phyloP scores from a whole-genome alignment of 2,888 invertebrate species.

The Eristalis arbustorum region DNA sequence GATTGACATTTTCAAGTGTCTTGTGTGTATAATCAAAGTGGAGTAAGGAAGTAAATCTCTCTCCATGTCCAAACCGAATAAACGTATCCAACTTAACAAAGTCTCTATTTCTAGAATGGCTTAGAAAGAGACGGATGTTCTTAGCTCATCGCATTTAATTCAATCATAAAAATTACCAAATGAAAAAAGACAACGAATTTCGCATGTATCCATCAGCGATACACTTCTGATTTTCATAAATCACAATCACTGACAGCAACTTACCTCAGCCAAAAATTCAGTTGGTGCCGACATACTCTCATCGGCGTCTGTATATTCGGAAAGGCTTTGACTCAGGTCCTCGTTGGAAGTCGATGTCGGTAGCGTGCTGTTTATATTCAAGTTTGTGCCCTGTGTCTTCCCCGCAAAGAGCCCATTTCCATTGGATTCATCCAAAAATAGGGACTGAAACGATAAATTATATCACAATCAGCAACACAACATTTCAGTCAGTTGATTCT shows the following conservation, averaged over 20 bases:
- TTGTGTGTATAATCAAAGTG: no score
- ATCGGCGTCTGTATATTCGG: conserved; percentile 86
- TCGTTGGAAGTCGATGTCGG: conserved; percentile 82
- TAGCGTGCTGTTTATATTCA: conserved; percentile 72
- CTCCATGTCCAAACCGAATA: no score
- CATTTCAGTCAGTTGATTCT: conserved; percentile 8
- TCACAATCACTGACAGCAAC: background rate
- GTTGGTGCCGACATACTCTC: conserved; percentile 88
- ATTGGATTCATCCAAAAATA: conserved; percentile 80
- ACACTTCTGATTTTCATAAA: background rate
- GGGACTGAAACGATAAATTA: conserved; percentile 72
- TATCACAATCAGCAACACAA: background rate
- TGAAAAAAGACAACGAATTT: background rate
- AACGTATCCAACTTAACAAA: no score
- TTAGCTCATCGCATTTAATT: background rate
- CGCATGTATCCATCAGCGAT: background rate
- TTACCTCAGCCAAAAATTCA: conserved; percentile 88
- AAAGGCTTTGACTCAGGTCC: conserved; percentile 83
- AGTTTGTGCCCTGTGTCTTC: conserved; percentile 72
- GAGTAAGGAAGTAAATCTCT: no score
- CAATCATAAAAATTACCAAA: background rate
- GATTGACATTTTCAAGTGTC: no score
- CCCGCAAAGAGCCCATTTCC: conserved; percentile 78
- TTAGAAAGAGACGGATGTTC: background rate
- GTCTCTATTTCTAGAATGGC: background rate